phyloP scores from a whole-genome alignment of 2,797 vertebrate genomes.

The Pteronotus mesoamericanus region DNA sequence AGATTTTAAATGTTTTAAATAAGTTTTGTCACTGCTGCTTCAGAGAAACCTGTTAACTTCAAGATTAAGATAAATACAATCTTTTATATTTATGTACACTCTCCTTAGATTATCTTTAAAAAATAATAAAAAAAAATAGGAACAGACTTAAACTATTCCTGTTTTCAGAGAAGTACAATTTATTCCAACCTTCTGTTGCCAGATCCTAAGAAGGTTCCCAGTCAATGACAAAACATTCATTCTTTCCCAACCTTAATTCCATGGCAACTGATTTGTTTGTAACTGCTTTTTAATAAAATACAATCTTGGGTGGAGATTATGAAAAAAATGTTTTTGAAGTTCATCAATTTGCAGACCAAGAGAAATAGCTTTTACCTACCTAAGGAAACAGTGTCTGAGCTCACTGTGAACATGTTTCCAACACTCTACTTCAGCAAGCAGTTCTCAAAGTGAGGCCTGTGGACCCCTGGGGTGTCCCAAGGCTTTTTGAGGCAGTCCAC shows the following conservation, averaged over 20 bases:
- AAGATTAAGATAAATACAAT: background rate
- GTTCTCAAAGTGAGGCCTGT: background rate
- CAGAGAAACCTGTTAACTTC: constrained; percentile 18
- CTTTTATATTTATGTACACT: background rate
- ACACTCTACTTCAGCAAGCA: background rate
- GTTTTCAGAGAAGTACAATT: background rate
- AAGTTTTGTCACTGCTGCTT: background rate
- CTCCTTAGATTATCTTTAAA: constrained; percentile 2
- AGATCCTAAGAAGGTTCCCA: background rate
- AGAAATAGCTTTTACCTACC: background rate
- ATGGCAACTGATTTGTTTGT: background rate
- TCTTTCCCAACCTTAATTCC: background rate
- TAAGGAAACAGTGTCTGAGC: background rate
- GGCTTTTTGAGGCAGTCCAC: background rate
- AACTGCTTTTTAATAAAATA: background rate
- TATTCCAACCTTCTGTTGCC: background rate
- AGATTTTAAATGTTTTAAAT: background rate
- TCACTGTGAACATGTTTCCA: background rate
- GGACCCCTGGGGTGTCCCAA: background rate
- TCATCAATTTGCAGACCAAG: background rate
- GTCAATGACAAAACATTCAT: background rate
- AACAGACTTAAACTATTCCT: constrained; percentile 6
- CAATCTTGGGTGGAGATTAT: background rate
- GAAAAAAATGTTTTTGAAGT: background rate
- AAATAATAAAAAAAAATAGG: background rate